phyloP scores from a whole-genome alignment of 2,888 invertebrate genomes.

The Ceramica pisi region DNA sequence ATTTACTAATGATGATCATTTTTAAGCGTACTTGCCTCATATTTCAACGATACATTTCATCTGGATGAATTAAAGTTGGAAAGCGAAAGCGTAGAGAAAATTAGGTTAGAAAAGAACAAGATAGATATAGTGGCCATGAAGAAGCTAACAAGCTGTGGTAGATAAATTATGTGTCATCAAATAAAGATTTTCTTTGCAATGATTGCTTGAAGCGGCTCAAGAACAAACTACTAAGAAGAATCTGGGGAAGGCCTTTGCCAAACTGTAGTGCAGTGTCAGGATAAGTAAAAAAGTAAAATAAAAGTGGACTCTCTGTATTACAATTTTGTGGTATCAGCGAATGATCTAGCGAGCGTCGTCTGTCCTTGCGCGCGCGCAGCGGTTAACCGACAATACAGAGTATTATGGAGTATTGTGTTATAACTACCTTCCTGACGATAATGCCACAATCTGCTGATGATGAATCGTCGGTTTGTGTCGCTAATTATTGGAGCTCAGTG shows the following conservation, averaged over 20 bases:
- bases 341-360: constrained; percentile 48
- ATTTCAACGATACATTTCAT: background rate
- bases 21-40: background rate
- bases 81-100: background rate
- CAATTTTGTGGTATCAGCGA: constrained; percentile 2
- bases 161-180: background rate
- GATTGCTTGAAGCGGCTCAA: background rate
- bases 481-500: constrained; percentile 49
- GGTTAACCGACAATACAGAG: constrained; percentile 59
- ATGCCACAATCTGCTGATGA: constrained; percentile 47
- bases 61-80: background rate
- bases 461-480: constrained; percentile 34
- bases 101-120: background rate
- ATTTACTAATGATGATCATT: background rate
- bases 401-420: constrained; percentile 59
- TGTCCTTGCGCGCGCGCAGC: constrained; percentile 64
- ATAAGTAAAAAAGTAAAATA: background rate
- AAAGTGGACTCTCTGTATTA: constrained; percentile 16
- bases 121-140: background rate
- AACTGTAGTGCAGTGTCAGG: background rate
- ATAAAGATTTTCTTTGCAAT: background rate
- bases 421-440: constrained; percentile 38
- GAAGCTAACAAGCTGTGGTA: background rate
- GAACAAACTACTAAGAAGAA: too few species aligned
- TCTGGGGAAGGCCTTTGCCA: background rate